Evolutionary conservation across 2,888 invertebrate species (phyloP).

Genomic region (Pseudococcus longispinus): DNA sequence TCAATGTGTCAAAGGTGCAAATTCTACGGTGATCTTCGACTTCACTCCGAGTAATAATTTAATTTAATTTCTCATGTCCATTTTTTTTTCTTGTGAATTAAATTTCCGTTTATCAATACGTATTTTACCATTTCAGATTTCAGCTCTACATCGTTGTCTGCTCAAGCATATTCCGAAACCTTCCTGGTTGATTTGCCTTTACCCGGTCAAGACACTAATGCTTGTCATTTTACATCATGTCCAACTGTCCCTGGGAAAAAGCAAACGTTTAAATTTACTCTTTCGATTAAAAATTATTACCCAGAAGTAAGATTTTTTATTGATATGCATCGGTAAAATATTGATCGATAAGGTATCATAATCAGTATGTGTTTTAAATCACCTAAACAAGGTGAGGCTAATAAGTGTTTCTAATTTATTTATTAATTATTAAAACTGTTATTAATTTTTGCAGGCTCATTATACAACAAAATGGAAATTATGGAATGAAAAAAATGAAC

Average conservation of each 20-base stretch:
- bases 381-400: background rate
- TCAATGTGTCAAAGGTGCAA: background rate
- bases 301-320: slow-evolving; percentile 22
- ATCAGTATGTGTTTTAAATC: background rate
- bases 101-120: background rate
- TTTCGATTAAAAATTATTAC: background rate
- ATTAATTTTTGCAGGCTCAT: background rate
- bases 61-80: background rate
- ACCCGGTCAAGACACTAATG: slow-evolving; percentile 24
- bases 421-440: background rate
- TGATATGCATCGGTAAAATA: background rate
- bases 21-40: background rate
- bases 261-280: background rate
- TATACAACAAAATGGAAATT: slow-evolving; percentile 18
- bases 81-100: background rate
- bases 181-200: slow-evolving; percentile 32
- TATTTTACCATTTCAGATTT: background rate
- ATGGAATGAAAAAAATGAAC: slow-evolving; percentile 40
- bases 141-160: background rate
- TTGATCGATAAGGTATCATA: no score
- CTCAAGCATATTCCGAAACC: background rate
- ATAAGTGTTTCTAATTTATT: no score
- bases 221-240: slow-evolving; percentile 30
- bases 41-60: slow-evolving; percentile 2
- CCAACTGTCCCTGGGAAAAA: slow-evolving; percentile 2